Base-by-base conservation (phyloP, 2,113 vertebrate species). In the Colossoma macropomum region DNA sequence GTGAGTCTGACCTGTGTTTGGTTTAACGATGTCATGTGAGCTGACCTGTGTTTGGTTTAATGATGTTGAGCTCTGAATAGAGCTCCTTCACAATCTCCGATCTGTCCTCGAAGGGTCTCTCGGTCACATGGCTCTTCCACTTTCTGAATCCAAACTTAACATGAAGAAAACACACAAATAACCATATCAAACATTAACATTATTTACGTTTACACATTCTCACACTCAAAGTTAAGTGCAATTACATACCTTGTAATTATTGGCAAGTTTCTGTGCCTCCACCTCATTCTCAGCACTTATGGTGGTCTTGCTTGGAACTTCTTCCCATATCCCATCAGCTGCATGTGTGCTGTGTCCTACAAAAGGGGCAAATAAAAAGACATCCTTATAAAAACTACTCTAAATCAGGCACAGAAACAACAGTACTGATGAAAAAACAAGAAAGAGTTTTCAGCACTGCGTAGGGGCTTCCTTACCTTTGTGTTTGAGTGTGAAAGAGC, bases 101-200 rank as follows among this genome's bases (percentile, higher is more conserved):
- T 0, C 96, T 87, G 62, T 93, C 94, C 84, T 96, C 94, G 91
- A 96, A 96, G 0, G 96, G 96, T 59, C 95, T 91, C 0, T 88
- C 95, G 0, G 97, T 97, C 80, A 97, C 95, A 0, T 97, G 97
- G 68, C 96, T 96, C 91, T 97, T 97, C 96, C 97, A 97, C 54
- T 97, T 97, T 91, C 96, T 95, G 88, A 97, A 97, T 77, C 97
- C 96, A 84, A 97, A 97, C 96, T 97, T 85, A 4, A 69, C 19
- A 54, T 15, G 27, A 3, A 25, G 16, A 28, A 4, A 13, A 5
- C 65, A 45, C 8, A 68, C 25, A 41, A 62, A 59, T 56, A n/a
- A 0, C 3, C 15, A 71, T 19, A 54, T 28, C 21, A 23, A 28
- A 38, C 41, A 16, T 19, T 16, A 45, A 50, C 65, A 59, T 30